Conservation (phyloP, 2,797 vertebrate genomes). For the Lycodopsis pacificus region DNA sequence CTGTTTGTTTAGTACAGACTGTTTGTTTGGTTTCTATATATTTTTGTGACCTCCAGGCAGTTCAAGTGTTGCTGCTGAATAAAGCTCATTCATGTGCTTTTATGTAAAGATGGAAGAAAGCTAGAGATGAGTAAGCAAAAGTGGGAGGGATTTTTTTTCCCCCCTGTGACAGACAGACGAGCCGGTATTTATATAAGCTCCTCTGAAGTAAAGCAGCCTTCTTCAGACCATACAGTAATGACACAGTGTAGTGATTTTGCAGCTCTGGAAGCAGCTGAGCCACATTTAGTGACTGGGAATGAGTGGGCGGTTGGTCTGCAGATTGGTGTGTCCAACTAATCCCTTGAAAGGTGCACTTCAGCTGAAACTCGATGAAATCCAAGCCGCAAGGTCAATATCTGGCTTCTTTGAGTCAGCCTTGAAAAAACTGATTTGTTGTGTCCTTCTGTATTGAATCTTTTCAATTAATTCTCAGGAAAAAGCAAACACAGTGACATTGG, state of each 20-base stretch:
- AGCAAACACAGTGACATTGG: not conserved
- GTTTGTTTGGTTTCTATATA: not conserved
- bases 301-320: conserved; percentile 34
- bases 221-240: conserved; percentile 18
- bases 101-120: conserved; percentile 44
- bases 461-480: conserved; percentile 14
- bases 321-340: conserved; percentile 38
- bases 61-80: conserved; percentile 14
- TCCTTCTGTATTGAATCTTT: conserved; percentile 6
- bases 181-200: conserved; percentile 44
- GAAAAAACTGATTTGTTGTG: conserved; percentile 14
- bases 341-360: conserved; percentile 49
- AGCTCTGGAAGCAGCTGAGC: conserved; percentile 23
- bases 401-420: conserved; percentile 27
- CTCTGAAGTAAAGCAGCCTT: conserved; percentile 13
- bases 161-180: conserved; percentile 14
- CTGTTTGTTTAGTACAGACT: conserved; percentile 1
- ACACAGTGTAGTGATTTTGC: conserved; percentile 18
- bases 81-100: conserved; percentile 33
- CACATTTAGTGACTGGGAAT: conserved; percentile 45
- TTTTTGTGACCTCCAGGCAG: not conserved
- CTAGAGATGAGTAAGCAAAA: conserved; percentile 37
- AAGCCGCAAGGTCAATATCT: conserved; percentile 24
- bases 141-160: conserved; percentile 10
- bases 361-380: conserved; percentile 47